Evolutionary conservation across 2,113 vertebrate species (phyloP), one percentile per base, ranked within the genome.

Genomic region (Jacana jacana): DNA sequence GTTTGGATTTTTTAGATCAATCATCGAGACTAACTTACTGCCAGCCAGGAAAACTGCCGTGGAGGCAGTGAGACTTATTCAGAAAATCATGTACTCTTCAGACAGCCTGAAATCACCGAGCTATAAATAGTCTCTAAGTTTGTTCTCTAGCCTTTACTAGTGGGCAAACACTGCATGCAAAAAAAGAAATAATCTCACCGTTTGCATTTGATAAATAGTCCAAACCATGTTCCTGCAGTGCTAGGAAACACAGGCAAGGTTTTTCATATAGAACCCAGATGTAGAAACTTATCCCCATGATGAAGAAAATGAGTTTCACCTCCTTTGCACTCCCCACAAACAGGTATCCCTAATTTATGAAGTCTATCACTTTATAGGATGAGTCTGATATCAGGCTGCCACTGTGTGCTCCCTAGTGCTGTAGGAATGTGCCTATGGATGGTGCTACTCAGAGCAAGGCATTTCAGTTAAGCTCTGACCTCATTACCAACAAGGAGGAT

Each of bases 381-480:
- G 33, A 66, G 7, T 11, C 40, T 46, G 7, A 30, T 52, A 52
- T 72, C 52, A 61, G 20, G 19, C 28, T 64, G 48, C 12, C 1
- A 0, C 46, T 0, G 4, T 35, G 33, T 80, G 52, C 14, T 20
- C 48, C 51, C 31, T 84, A 44, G 52, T 60, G 85, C 33, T 81
- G 7, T 19, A 66, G 35, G n/a, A 77, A 48, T 0, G 0, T 82
- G 48, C 30, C 31, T 27, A n/a, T 4, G 7, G 31, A 46, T 0
- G 0, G 5, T 0, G 0, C 11, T 60, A 40, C 57, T 35, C 23
- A 70, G 40, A 49, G 28, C 17, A 57, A 64, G 8, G 5, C 1
- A 0, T 11, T 69, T 51, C 1, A 0, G 1, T 0, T 33, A 22
- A 83, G 6, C 5, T 88, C 63, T 85, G 71, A 77, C 8, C 11